Evolutionary conservation across 2,113 vertebrate species (phyloP).

Genomic region (Centrocercus urophasianus): DNA sequence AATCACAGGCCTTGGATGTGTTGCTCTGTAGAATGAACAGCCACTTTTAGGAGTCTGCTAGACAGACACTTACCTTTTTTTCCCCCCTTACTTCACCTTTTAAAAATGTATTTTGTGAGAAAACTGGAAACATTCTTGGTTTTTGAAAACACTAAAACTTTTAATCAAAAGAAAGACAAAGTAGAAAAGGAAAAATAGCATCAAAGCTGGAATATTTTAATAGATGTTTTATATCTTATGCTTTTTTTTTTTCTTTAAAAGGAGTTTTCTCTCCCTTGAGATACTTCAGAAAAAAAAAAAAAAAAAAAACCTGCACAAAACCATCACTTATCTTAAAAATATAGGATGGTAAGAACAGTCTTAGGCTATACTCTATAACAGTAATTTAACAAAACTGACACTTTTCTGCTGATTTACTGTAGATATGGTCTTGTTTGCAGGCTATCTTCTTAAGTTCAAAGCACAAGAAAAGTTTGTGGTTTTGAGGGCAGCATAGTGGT

Average conservation of each 20-base stretch:
- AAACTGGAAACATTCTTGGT: neutral
- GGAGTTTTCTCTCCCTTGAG: neutral
- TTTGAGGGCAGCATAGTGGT: neutral
- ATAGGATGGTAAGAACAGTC: constrained; percentile 11
- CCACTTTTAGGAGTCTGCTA: neutral
- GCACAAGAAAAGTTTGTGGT: neutral
- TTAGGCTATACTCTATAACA: constrained; percentile 26
- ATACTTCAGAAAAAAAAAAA: constrained; percentile 1
- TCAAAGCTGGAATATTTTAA: constrained; percentile 44
- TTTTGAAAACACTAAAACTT: constrained; percentile 19
- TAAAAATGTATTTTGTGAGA: neutral
- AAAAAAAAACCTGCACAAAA: constrained; percentile 4
- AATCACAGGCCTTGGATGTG: neutral
- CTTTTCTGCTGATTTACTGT: constrained; percentile 28
- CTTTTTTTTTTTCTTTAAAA: neutral
- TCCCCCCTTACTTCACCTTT: neutral
- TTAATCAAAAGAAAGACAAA: constrained; percentile 39
- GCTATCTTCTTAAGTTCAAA: constrained; percentile 6
- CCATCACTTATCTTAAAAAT: constrained; percentile 44
- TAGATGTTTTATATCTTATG: neutral
- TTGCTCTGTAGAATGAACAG: neutral
- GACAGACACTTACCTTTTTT: neutral
- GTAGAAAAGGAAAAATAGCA: constrained; percentile 1
- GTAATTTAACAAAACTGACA: constrained; percentile 48
- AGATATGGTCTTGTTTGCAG: neutral